Conservation (phyloP, 1,140 invertebrate genomes). For the Anastrepha ludens region DNA sequence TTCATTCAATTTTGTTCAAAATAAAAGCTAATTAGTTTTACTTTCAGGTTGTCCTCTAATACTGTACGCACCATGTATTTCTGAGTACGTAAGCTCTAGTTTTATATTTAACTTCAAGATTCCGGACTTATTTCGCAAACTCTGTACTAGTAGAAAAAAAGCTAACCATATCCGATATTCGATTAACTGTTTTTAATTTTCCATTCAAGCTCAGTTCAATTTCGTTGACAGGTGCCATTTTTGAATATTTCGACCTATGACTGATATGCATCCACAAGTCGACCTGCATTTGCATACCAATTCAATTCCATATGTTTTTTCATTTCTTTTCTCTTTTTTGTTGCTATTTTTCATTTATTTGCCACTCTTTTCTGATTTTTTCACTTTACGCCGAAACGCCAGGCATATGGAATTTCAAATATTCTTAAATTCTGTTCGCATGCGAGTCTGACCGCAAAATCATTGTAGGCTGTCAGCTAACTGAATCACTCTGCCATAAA, state of each 20-base stretch:
- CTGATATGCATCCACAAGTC: not conserved
- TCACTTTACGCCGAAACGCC: not conserved
- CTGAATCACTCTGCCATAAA: constrained; percentile 21
- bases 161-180: no score
- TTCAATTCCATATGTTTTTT: constrained; percentile 35
- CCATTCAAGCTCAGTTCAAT: not conserved
- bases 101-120: no score
- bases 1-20: no score
- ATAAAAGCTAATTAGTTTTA: no score
- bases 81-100: no score
- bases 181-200: no score
- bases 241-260: constrained; percentile 8
- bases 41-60: no score
- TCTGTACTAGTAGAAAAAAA: no score
- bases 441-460: constrained; percentile 13
- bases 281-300: constrained; percentile 33
- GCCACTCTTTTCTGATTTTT: not conserved
- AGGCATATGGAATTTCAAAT: constrained; percentile 22
- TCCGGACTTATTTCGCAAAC: no score
- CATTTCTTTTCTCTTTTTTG: not conserved
- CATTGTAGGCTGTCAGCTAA: constrained; percentile 19
- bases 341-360: not conserved
- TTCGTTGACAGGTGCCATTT: constrained; percentile 14
- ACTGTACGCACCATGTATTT: no score
- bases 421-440: constrained; percentile 16